phyloP scores from a whole-genome alignment of 2,797 vertebrate genomes.

The Danio kyathit region DNA sequence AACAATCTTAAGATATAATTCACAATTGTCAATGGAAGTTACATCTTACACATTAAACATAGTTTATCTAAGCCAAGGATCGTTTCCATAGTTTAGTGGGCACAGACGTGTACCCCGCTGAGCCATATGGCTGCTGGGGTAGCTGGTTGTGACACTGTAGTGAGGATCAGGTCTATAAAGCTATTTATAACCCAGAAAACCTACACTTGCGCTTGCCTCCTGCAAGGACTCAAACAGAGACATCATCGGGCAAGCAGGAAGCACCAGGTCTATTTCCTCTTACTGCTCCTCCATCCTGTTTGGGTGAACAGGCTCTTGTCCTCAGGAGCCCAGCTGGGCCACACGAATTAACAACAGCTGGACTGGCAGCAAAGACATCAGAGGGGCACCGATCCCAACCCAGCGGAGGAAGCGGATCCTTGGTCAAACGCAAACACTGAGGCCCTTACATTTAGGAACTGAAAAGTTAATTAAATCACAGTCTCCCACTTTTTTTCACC shows the following conservation, averaged over 20 bases:
- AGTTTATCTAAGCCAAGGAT: neutral
- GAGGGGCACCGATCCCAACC: slow-evolving; percentile 1
- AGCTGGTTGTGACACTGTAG: slow-evolving; percentile 19
- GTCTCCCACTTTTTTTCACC: neutral
- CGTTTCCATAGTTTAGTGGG: neutral
- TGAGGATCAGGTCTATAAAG: slow-evolving; percentile 20
- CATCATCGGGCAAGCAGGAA: slow-evolving; percentile 51
- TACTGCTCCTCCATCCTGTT: slow-evolving; percentile 53
- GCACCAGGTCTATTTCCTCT: slow-evolving; percentile 55
- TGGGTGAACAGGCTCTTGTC: slow-evolving; percentile 49
- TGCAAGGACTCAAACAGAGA: slow-evolving; percentile 34
- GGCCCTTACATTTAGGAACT: slow-evolving; percentile 14
- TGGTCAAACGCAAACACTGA: neutral
- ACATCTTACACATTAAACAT: slow-evolving; percentile 10
- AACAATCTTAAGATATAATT: neutral
- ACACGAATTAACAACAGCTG: slow-evolving; percentile 57
- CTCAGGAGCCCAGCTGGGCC: slow-evolving; percentile 58
- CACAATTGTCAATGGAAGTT: neutral
- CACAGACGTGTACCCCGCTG: neutral
- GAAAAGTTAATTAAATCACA: slow-evolving; percentile 27
- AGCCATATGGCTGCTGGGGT: slow-evolving; percentile 5
- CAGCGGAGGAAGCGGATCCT: slow-evolving; percentile 21
- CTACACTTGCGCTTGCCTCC: slow-evolving; percentile 40
- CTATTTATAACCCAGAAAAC: slow-evolving; percentile 60
- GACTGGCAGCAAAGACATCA: slow-evolving; percentile 49